Evolutionary conservation across 2,797 vertebrate genomes (phyloP), one percentile per base, ranked within the genome.

Genomic region (Gymnocypris eckloni): DNA sequence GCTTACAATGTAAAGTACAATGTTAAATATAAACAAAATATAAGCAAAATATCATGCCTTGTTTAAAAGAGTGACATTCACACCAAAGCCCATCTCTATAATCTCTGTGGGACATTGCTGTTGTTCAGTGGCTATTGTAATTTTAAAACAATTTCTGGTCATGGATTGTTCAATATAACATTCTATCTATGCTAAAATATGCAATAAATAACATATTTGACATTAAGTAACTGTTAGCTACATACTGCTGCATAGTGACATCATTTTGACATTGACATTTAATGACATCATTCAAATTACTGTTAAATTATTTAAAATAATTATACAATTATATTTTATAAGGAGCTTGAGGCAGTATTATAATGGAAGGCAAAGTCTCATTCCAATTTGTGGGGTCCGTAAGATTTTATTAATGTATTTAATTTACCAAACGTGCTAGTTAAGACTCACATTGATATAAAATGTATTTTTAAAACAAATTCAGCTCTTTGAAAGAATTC

Each of bases 61-160:
- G 3, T 33, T 16, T 4, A 79, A 75, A 69, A 72, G 8, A 79
- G 50, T 71, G 61, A 69, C 45, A 37, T 83, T 50, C 33, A 54
- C 16, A 28, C 43, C 6, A 54, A 67, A 77, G 45, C 10, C 15
- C 20, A 41, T 83, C 43, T 25, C 10, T 43, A 43, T 80, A 50
- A 67, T 77, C 59, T 84, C 61, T 67, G 61, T 84, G 82, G 48
- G 43, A 77, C 82, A 77, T 67, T 59, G 41, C 82, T 66, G 82
- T 83, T 84, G n/a, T 66, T 67, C 82, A 77, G 50, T 52, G 20
- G 16, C 72, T 54, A 77, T 75, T 50, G 39, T 39, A 52, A 77
- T 75, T 50, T 25, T 39, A 52, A 83, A 83, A 76, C 3, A 2
- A 66, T 50, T 50, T 41, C 43, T n/a, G 28, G 25, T 66, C 45